Percentiles rank a stretch among this genome's conserved stretches.
Evolutionary conservation across 2,888 invertebrate genomes (phyloP).

Genomic region (Bombylius major): DNA sequence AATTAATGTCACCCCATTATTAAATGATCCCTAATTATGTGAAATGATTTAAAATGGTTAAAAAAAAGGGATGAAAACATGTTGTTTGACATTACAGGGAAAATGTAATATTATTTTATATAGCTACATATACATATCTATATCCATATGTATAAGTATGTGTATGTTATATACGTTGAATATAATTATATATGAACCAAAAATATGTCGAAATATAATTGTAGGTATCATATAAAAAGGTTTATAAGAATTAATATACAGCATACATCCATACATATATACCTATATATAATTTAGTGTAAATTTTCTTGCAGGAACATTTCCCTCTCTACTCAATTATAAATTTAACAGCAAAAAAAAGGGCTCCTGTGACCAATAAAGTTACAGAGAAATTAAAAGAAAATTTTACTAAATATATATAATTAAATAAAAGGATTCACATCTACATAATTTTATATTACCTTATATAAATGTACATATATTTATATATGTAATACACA

Average conservation of each 20-base stretch:
- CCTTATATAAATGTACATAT: too few species aligned
- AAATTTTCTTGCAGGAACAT: neutral
- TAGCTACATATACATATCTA: neutral
- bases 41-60: constrained; percentile 31
- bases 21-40: constrained; percentile 38
- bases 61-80: constrained; percentile 5
- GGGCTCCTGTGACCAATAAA: constrained; percentile 5
- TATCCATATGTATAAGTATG: neutral
- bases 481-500: too few species aligned
- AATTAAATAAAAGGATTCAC: too few species aligned
- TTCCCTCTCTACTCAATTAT: too few species aligned
- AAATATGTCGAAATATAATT: too few species aligned
- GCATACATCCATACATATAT: too few species aligned
- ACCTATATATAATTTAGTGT: too few species aligned
- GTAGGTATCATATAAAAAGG: too few species aligned
- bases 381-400: constrained; percentile 4
- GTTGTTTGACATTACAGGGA: neutral
- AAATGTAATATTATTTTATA: neutral
- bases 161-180: neutral
- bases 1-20: constrained; percentile 39
- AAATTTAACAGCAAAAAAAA: too few species aligned
- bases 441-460: too few species aligned
- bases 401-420: neutral
- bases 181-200: too few species aligned
- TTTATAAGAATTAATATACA: too few species aligned